These are phyloP conservation scores for Loris lydekkerianus DNA, from an alignment of 2,797 vertebrate genomes.

Conservation along the genomic window DNA sequence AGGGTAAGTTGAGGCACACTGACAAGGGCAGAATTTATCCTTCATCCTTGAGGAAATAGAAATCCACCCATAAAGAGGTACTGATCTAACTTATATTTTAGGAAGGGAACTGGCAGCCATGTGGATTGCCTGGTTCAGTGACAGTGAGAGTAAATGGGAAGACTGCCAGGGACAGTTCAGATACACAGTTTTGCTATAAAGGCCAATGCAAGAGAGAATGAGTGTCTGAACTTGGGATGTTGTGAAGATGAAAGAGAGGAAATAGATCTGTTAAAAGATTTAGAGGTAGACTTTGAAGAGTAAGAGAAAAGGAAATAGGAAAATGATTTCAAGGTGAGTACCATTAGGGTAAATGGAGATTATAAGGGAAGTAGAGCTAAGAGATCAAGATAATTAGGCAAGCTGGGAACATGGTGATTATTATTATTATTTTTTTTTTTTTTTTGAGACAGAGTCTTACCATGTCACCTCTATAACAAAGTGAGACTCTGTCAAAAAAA, in stretches of 20 bases:
- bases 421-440: background rate
- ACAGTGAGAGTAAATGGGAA: background rate
- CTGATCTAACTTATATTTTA: background rate
- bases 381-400: background rate
- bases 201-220: background rate
- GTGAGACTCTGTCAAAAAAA: too few species aligned
- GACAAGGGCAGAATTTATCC: background rate
- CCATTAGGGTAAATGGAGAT: background rate
- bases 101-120: background rate
- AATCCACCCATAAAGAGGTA: background rate
- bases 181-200: constrained; percentile 6
- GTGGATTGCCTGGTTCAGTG: background rate
- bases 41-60: background rate
- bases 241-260: background rate
- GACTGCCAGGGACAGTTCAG: background rate
- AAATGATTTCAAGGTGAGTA: background rate
- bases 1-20: background rate
- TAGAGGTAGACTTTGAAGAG: constrained; percentile 6
- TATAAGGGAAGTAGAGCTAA: background rate
- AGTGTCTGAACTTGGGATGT: background rate
- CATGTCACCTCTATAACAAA: too few species aligned
- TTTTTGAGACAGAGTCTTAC: too few species aligned
- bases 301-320: background rate
- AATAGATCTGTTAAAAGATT: constrained; percentile 23
- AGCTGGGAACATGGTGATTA: background rate